Base-by-base conservation (phyloP, 2,797 vertebrate genomes). In the Gastrophryne carolinensis region DNA sequence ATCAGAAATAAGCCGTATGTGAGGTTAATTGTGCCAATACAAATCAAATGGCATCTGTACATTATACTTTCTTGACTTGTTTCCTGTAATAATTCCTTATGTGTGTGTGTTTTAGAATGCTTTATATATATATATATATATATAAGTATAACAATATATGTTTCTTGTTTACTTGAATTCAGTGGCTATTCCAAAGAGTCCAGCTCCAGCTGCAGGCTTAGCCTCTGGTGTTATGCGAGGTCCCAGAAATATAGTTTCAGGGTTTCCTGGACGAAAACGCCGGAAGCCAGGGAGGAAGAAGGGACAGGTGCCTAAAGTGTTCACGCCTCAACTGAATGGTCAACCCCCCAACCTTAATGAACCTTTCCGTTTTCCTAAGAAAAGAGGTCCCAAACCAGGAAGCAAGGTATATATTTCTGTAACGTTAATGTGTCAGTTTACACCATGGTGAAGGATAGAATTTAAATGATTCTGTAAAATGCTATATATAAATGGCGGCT, bases 381-480 rank as follows among this genome's bases (percentile, higher is more conserved):
- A 99, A 90, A 93, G 97, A 84, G 97, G 97, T 41, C 97, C 97
- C 79, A 99, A 99, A 86, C 97, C 96, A 73, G 97, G 97, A 84
- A 97, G 95, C 89, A 98, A 98, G 96, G 97, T 98, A 90, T 21
- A 2, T 21, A 19, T 11, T n/a, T 61, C 21, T 39, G 3, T 23
- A 23, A 13, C 11, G 3, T 61, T 23, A 24, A 37, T 35, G 32
- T 12, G n/a, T 6, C 21, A 11, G 4, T 15, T 4, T n/a, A n/a
- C n/a, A n/a, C n/a, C n/a, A n/a, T n/a, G n/a, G n/a, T n/a, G n/a
- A n/a, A n/a, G n/a, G n/a, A n/a, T n/a, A n/a, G n/a, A n/a, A n/a
- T n/a, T n/a, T n/a, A n/a, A n/a, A n/a, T n/a, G n/a, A n/a, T n/a
- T n/a, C n/a, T n/a, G n/a, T n/a, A n/a, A n/a, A n/a, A n/a, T n/a